Evolutionary conservation across 2,888 invertebrate species (phyloP), one percentile per base, ranked within the genome.

Genomic region (Masnerella sp.): DNA sequence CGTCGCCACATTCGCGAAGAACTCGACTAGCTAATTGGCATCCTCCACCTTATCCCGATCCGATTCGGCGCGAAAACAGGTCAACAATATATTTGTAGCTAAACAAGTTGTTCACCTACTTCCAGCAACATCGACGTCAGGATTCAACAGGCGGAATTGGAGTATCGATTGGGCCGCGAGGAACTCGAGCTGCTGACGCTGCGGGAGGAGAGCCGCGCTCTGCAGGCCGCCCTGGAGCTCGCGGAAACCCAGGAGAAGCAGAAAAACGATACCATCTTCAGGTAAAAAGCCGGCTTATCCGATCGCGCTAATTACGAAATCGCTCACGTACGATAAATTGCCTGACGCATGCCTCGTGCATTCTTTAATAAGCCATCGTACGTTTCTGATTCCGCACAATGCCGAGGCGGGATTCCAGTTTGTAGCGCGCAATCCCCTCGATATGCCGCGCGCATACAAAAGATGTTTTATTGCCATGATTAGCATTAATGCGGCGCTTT

Each of bases 91-190:
- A 32, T 36, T 3, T 65, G 52, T 34, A 47, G 15, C 20, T 32
- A 32, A 58, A 58, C 42, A 52, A 61, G 9, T 47, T 58, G 25
- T 52, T 49, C 32, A 15, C 30, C 32, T 14, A 52, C 77, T 87
- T 87, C 1, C 87, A 96, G 96, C 82, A 96, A 96, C 87, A 96
- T 96, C 68, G 96, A 96, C 87, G 93, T 94, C 43, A 90, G 96
- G 78, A 96, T 96, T 84, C 93, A 95, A 82, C 96, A 96, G 84
- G 96, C 96, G 0, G 96, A 96, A 88, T 88, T 96, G 79, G 96
- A 96, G 85, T 96, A 96, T 87, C 93, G 95, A 85, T 88, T 96
- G 77, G 96, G 96, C 0, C 90, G 96, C 42, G 96, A 96, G 88
- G 96, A 96, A 88, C 88, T 96, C 77, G 95, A 96, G 88, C 90